Evolutionary conservation across 2,113 vertebrate species (phyloP).

Genomic region (Galemys pyrenaicus): DNA sequence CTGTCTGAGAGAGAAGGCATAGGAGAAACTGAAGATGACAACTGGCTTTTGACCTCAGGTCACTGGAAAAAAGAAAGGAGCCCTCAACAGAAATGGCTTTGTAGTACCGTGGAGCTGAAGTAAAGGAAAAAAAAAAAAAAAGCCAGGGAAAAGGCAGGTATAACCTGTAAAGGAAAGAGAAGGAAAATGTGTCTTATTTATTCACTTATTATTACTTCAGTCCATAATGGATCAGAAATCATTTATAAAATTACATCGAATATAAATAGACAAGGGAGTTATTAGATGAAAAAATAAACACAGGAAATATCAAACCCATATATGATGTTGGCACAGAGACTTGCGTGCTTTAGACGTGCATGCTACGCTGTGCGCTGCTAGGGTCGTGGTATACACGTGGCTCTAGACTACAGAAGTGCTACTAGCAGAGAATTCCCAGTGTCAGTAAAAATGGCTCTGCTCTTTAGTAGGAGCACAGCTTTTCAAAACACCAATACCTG

Average conservation of each 20-base stretch:
- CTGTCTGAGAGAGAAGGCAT: not conserved
- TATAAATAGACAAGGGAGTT: not conserved
- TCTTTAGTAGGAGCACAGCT: not conserved
- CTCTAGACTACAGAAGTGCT: not conserved
- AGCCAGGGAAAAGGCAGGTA: not conserved
- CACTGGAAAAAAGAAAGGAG: not conserved
- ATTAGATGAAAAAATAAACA: not conserved
- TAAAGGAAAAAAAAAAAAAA: not conserved
- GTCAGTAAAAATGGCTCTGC: not conserved
- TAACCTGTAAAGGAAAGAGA: not conserved
- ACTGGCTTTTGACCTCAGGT: not conserved
- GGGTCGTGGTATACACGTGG: not conserved
- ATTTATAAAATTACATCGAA: not conserved
- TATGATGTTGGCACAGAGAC: not conserved
- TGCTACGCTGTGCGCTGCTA: not conserved
- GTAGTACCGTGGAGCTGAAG: not conserved
- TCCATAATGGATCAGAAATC: not conserved
- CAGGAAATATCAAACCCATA: conserved; percentile 15
- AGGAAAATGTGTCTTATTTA: not conserved
- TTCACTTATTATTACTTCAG: not conserved
- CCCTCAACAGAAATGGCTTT: not conserved
- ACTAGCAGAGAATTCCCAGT: not conserved
- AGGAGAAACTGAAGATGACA: not conserved
- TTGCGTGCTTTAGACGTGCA: not conserved
- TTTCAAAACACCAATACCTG: not conserved